Evolutionary conservation across 2,797 vertebrate species (phyloP), one percentile per base, ranked within the genome.

Genomic region (Phataginus tricuspis): DNA sequence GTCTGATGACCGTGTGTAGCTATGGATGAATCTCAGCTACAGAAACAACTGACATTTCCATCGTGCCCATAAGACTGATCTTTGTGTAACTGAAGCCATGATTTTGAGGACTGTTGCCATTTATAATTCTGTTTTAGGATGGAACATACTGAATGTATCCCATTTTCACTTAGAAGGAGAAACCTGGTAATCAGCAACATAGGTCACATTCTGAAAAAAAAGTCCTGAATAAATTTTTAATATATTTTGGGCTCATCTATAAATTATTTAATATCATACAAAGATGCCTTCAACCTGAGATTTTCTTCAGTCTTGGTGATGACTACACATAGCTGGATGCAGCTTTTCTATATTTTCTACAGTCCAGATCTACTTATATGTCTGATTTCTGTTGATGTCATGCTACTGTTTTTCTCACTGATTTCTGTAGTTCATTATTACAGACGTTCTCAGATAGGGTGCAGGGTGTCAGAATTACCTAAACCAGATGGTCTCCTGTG

Each of bases 111-210:
- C n/a, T 68, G 18, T 66, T 96, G 72, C 51, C 68, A 51, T 85
- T 94, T 95, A 66, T 53, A 89, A 69, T 31, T 4, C 61, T 83
- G 21, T 82, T 91, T 89, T 86, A 91, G 55, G 63, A 61, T 42
- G 34, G 49, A 85, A 91, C 5, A 55, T 55, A 37, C 57, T 55
- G 69, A 63, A 79, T 61, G 19, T 39, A 64, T 34, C 18, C 3
- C 10, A 91, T 75, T 84, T 79, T 80, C 42, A 49, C 49, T 82
- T 78, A 31, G 49, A 83, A 89, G 90, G 34, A 91, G 29, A 95
- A 83, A 82, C 21, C 7, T 93, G 57, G 55, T 34, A 39, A 90
- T 90, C 51, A 86, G 34, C 57, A 21, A 19, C 55, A 25, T 29
- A 89, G 45, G 9, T 79, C 45, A 86, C 39, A 53, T 27, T 71